Percentiles rank a stretch among this genome's conserved stretches.
These are phyloP conservation scores for Syngnathus typhle DNA, from an alignment of 2,113 vertebrate genomes.

Conservation along the genomic window DNA sequence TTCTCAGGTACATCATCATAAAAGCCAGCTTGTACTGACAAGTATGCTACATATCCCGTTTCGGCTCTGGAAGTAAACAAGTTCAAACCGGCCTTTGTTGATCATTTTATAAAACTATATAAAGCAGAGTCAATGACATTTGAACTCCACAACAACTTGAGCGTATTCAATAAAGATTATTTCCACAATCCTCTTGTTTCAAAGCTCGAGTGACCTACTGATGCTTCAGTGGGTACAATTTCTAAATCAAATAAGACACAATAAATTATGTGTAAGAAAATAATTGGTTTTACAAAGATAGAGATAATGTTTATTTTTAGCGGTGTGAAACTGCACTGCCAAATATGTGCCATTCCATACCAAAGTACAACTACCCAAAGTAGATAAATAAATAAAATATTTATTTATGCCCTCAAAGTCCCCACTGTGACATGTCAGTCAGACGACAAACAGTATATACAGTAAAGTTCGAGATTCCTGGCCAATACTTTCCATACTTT, in stretches of 20 bases:
- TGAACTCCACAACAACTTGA: not conserved
- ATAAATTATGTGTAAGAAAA: not conserved
- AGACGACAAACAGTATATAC: too few relatives aligned
- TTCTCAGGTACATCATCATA: not conserved
- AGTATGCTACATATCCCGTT: not conserved
- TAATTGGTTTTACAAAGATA: not conserved
- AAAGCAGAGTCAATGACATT: not conserved
- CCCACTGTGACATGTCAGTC: too few relatives aligned
- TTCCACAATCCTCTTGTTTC: not conserved
- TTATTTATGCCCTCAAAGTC: too few relatives aligned
- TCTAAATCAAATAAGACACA: not conserved
- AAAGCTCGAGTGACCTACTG: not conserved
- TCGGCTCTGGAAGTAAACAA: not conserved
- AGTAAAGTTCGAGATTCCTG: not conserved
- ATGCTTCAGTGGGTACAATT: not conserved
- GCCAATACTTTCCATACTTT: slow-evolving; percentile 10
- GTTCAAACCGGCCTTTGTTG: not conserved
- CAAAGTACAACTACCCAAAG: not conserved
- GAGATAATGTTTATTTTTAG: not conserved
- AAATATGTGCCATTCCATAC: not conserved
- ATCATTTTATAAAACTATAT: not conserved
- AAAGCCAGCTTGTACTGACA: not conserved
- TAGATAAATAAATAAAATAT: too few relatives aligned
- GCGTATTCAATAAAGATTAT: not conserved
- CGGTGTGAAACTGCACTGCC: not conserved